phyloP scores from a whole-genome alignment of 2,113 vertebrate species.

The Vulpes vulpes region DNA sequence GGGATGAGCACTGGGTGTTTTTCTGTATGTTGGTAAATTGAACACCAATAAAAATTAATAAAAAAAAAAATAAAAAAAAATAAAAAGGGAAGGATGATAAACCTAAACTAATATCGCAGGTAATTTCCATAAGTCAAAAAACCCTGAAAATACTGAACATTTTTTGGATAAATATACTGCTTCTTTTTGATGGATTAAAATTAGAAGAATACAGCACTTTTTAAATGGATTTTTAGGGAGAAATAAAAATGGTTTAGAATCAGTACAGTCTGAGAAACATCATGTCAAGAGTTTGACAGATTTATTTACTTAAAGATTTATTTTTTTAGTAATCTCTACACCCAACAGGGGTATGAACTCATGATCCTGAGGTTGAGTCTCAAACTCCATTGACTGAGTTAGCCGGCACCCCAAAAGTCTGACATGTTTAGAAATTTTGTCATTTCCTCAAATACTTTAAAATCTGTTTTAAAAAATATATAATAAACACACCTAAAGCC shows the following conservation, averaged over 20 bases:
- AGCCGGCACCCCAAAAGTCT: background rate
- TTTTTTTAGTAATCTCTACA: background rate
- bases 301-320: background rate
- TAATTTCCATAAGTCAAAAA: constrained; percentile 7
- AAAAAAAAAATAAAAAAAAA: no score
- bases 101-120: background rate
- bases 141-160: background rate
- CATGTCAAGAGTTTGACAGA: background rate
- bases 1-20: no score
- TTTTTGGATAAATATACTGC: background rate
- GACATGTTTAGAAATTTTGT: background rate
- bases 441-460: background rate
- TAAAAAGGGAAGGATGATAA: background rate
- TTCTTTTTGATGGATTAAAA: constrained; percentile 1
- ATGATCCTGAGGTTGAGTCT: background rate
- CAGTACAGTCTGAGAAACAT: background rate
- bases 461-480: background rate
- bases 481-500: background rate
- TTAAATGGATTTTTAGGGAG: background rate
- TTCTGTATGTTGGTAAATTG: no score
- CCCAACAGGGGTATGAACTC: background rate
- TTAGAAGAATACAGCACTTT: background rate
- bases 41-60: no score
- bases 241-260: background rate
- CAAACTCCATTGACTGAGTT: background rate